A percentile compares a stretch with the other conserved stretches of the same genome.
Conservation (phyloP, 1,140 invertebrate species). For the Aphelinus atriplicis region DNA sequence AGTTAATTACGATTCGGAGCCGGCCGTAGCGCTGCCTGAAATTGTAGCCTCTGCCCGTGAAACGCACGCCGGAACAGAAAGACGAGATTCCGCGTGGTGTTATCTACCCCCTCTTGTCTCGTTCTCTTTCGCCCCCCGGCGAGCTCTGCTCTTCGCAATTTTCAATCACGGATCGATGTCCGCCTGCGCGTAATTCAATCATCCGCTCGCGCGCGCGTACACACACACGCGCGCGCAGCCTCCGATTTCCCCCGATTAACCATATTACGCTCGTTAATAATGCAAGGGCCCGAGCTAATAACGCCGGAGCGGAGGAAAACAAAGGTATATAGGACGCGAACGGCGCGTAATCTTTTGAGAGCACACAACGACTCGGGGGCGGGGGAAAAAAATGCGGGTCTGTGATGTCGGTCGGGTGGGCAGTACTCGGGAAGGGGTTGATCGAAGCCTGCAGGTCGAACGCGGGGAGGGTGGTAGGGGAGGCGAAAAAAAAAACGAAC, state of each 20-base stretch:
- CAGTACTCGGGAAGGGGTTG: slow-evolving; percentile 27
- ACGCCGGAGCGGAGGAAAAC: not conserved
- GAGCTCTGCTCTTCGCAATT: not conserved
- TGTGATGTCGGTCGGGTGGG: not conserved
- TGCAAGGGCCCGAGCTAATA: not conserved
- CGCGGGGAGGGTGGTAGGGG: slow-evolving; percentile 12
- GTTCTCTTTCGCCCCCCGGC: not conserved
- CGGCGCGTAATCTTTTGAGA: slow-evolving; percentile 34
- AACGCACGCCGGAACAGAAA: not conserved
- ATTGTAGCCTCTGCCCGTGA: slow-evolving; percentile 4
- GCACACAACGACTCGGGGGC: slow-evolving; percentile 32
- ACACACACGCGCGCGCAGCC: not conserved
- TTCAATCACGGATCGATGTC: slow-evolving; percentile 37
- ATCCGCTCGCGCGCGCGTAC: too few species aligned
- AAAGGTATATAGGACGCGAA: not conserved
- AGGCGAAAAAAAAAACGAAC: not conserved
- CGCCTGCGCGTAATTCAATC: not conserved
- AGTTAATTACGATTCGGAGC: slow-evolving; percentile 49
- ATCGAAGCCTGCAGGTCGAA: slow-evolving; percentile 50
- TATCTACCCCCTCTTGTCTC: not conserved
- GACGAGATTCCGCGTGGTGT: not conserved
- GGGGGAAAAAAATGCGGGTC: slow-evolving; percentile 6
- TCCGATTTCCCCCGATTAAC: not conserved
- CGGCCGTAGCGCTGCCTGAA: slow-evolving; percentile 26
- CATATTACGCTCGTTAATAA: not conserved